phyloP scores from a whole-genome alignment of 2,113 vertebrate genomes.

The Clarias magur region DNA sequence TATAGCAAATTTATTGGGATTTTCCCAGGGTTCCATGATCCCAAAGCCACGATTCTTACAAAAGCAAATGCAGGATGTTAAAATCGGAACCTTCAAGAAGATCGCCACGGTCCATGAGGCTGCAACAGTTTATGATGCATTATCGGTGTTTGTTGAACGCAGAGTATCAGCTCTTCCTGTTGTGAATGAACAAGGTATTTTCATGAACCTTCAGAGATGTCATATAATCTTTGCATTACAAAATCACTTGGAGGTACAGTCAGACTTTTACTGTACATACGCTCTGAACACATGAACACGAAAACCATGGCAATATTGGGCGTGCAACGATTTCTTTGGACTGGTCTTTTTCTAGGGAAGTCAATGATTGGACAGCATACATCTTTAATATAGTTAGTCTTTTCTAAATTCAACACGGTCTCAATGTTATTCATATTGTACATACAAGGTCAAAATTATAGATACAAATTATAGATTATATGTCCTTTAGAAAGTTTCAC shows the following conservation, averaged over 20 bases:
- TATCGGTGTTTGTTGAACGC: constrained; percentile 89
- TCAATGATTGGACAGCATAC: too few relatives aligned
- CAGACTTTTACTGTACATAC: too few relatives aligned
- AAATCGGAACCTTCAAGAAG: constrained; percentile 85
- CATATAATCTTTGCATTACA: not conserved
- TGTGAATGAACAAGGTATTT: constrained; percentile 80
- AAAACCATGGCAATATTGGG: too few relatives aligned
- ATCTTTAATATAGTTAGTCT: too few relatives aligned
- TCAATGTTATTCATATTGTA: too few relatives aligned
- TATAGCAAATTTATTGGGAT: not conserved
- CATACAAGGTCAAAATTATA: too few relatives aligned
- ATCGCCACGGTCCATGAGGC: constrained; percentile 83
- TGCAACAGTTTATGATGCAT: constrained; percentile 78
- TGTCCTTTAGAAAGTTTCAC: too few relatives aligned
- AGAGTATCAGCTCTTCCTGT: constrained; percentile 91
- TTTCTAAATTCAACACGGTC: too few relatives aligned
- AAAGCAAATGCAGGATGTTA: constrained; percentile 81
- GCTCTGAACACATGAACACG: too few relatives aligned
- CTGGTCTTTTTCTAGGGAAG: too few relatives aligned
- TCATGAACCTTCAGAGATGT: not conserved
- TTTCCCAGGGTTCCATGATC: constrained; percentile 77
- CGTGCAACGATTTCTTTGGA: too few relatives aligned
- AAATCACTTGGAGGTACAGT: not conserved
- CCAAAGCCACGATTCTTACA: constrained; percentile 86
- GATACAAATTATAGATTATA: too few relatives aligned